A percentile compares a stretch with the other conserved stretches of the same genome.
Conservation (phyloP, 1,140 invertebrate genomes). For the Pygmarrhopalites habei region DNA sequence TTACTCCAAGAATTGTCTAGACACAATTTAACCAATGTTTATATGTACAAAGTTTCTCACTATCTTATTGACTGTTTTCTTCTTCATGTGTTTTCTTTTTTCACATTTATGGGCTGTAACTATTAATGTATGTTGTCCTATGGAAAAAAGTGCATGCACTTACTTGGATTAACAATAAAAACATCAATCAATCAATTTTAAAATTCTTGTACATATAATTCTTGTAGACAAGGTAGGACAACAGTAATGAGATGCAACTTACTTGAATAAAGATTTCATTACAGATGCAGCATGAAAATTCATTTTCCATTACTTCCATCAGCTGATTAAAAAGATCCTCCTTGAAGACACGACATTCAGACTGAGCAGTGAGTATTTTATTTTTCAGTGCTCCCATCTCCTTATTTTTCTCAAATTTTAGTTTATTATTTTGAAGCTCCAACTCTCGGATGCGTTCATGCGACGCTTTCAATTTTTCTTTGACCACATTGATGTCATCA, state of each 20-base stretch:
- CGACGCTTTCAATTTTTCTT: not conserved
- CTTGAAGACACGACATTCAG: conserved; percentile 37
- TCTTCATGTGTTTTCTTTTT: too few relatives aligned
- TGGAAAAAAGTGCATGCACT: too few relatives aligned
- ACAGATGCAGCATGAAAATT: conserved; percentile 70
- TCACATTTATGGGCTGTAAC: too few relatives aligned
- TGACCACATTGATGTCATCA: not conserved
- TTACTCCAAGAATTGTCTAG: too few relatives aligned
- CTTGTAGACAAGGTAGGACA: too few relatives aligned
- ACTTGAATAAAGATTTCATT: conserved; percentile 62
- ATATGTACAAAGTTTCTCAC: too few relatives aligned
- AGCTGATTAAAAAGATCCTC: conserved; percentile 52
- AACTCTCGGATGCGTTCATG: not conserved
- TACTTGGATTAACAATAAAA: too few relatives aligned
- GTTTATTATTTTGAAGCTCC: not conserved
- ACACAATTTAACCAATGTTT: too few relatives aligned
- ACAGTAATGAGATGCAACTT: conserved; percentile 23
- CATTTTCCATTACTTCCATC: conserved; percentile 60
- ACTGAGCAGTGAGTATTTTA: not conserved
- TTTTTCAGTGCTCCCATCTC: conserved; percentile 4
- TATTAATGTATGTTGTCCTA: too few relatives aligned
- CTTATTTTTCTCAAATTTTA: not conserved
- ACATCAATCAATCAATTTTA: too few relatives aligned
- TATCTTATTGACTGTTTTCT: too few relatives aligned
- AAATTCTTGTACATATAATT: too few relatives aligned